phyloP scores from a whole-genome alignment of 1,140 invertebrate species.

The Rhopalosiphum padi region DNA sequence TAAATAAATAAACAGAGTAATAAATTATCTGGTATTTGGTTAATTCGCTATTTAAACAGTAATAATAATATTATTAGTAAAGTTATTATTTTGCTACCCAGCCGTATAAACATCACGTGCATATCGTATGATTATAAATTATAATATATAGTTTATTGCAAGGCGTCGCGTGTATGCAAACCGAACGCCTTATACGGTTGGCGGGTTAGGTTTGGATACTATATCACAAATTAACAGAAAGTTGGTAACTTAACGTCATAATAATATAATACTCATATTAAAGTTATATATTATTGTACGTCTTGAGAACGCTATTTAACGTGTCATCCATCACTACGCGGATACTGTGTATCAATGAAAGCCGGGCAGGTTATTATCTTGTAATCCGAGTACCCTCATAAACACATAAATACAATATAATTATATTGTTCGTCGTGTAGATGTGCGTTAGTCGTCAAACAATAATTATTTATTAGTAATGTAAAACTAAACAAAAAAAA shows the following conservation, averaged over 20 bases:
- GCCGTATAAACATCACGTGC: not conserved
- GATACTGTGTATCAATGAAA: not conserved
- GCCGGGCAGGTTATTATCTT: not conserved
- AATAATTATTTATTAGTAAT: not conserved
- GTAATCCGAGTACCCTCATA: not conserved
- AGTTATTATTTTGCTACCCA: not conserved
- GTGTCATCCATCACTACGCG: not conserved
- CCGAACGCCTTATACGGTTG: not conserved
- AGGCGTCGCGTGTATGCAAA: constrained; percentile 37
- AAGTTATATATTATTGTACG: too few relatives aligned
- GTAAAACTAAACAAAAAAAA: not conserved
- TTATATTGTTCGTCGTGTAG: not conserved
- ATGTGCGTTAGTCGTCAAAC: not conserved
- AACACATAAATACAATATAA: not conserved
- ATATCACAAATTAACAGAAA: not conserved
- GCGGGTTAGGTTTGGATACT: not conserved
- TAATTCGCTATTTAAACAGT: constrained; percentile 11
- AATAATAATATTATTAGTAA: not conserved
- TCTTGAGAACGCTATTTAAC: not conserved
- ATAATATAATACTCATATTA: not conserved
- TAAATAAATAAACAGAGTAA: not conserved
- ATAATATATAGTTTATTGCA: not conserved
- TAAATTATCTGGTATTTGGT: not conserved
- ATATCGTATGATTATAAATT: not conserved
- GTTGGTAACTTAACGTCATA: not conserved